Evolutionary conservation across 2,888 invertebrate species (phyloP), one percentile per base, ranked within the genome.

Genomic region (Serrognathus titanus): DNA sequence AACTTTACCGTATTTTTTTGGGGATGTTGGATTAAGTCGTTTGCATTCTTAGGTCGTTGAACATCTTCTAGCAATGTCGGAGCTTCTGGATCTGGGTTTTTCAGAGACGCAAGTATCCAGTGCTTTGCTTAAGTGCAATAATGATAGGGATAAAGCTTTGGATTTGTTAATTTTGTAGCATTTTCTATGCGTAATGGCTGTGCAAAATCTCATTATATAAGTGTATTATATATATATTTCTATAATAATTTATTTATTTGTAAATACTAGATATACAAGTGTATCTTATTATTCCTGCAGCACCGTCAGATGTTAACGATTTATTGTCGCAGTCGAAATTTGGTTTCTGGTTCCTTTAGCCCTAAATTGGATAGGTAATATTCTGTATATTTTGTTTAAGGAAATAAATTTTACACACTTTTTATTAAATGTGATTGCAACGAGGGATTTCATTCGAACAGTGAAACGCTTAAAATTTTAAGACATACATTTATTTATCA

Each of bases 131-230:
- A 86, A 87, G 70, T 88, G 87, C 72, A 83, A 90, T 76, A 90
- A 91, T 74, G 90, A 94, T 78, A 83, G 88, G 71, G 93, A 94
- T 74, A 89, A 88, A 78, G 93, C 93, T 45, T 80, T 94, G 69
- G 94, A 94, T 75, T 85, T 87, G 73, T 81, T 93, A 66, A 88
- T 92, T 71, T 85, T 88, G 72, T 91, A 89, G 81, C 73, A 69
- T 46, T 51, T 58, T 39, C 49, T 39, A 39, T 38, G 41, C 40
- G 12, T 24, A 43, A 48, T 37, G 57, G 57, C 57, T 57, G 57
- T 57, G 57, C 46, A 53, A 39, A 49, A 46, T 48, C 50, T 53
- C 53, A 45, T 47, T 45, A 53, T 54, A 47, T 57, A 48, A 57
- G 47, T 52, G 46, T 43, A 39, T 54, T 55, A 50, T 51, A 55